Percentiles rank a stretch among this genome's conserved stretches.
phyloP scores from a whole-genome alignment of 2,888 invertebrate species.

The Heliconius hortense region DNA sequence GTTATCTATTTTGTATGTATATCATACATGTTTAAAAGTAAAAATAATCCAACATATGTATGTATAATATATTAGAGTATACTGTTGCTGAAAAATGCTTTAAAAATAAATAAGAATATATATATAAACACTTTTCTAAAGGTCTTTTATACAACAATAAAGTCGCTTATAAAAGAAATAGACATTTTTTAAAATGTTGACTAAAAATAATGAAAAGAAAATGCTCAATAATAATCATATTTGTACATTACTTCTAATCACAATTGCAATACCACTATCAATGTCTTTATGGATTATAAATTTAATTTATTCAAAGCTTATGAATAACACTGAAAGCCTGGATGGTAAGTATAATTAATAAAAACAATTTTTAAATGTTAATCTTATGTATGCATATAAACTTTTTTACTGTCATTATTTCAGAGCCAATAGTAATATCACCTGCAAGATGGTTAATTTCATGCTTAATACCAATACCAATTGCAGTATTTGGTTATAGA shows the following conservation, averaged over 20 bases:
- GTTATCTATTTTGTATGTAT: no score
- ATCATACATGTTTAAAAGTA: no score
- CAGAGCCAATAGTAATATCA: slow-evolving; percentile 83
- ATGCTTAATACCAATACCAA: slow-evolving; percentile 83
- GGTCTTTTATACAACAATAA: background rate
- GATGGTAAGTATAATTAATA: slow-evolving; percentile 69
- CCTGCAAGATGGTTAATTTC: slow-evolving; percentile 86
- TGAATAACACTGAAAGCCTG: slow-evolving; percentile 73
- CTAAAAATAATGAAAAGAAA: slow-evolving; percentile 41
- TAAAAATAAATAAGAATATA: background rate
- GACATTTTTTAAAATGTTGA: slow-evolving; percentile 32
- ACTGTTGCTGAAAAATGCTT: background rate
- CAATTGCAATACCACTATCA: slow-evolving; percentile 87
- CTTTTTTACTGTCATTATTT: slow-evolving; percentile 47
- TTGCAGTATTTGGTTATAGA: slow-evolving; percentile 85
- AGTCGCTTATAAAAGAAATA: background rate
- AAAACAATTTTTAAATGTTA: background rate
- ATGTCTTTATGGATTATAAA: slow-evolving; percentile 89
- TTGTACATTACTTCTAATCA: slow-evolving; percentile 84
- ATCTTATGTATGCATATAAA: background rate
- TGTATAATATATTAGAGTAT: background rate
- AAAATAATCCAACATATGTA: no score
- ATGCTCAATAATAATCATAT: slow-evolving; percentile 63
- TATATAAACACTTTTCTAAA: background rate
- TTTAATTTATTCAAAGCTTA: slow-evolving; percentile 84